Evolutionary conservation across 1,140 invertebrate species (phyloP).

Genomic region (Nebria ingens): DNA sequence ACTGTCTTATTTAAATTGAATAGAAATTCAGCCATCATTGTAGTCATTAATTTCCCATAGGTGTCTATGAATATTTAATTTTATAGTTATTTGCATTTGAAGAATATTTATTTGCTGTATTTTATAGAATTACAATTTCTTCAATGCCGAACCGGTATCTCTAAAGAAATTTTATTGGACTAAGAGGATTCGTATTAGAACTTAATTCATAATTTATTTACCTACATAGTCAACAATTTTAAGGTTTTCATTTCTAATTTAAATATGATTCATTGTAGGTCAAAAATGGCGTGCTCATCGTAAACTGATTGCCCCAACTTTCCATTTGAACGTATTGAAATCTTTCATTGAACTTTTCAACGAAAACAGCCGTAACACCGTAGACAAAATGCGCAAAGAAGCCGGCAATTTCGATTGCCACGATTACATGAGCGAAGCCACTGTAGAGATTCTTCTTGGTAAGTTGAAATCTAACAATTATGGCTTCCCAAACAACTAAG

Average conservation of each 20-base stretch:
- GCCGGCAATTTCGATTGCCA: constrained; percentile 61
- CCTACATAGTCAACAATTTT: not conserved
- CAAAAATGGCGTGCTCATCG: constrained; percentile 70
- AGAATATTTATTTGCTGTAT: no score
- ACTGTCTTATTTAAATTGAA: no score
- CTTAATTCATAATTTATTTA: no score
- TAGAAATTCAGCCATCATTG: no score
- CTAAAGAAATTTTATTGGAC: no score
- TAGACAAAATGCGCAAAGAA: constrained; percentile 53
- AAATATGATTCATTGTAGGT: constrained; percentile 38
- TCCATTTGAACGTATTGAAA: constrained; percentile 73
- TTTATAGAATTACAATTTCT: no score
- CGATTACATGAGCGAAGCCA: constrained; percentile 75
- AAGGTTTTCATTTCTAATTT: not conserved
- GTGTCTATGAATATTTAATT: no score
- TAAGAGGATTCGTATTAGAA: no score
- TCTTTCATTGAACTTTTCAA: constrained; percentile 74
- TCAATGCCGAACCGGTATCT: no score
- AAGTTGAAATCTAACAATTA: no score
- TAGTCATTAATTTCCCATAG: no score
- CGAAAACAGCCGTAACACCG: constrained; percentile 56
- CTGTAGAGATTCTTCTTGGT: constrained; percentile 70
- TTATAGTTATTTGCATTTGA: no score
- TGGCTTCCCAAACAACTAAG: not conserved
- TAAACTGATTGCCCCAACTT: constrained; percentile 72